Percentiles rank a stretch among this genome's conserved stretches.
phyloP scores from a whole-genome alignment of 2,888 invertebrate species.

The Melanotus villosus region DNA sequence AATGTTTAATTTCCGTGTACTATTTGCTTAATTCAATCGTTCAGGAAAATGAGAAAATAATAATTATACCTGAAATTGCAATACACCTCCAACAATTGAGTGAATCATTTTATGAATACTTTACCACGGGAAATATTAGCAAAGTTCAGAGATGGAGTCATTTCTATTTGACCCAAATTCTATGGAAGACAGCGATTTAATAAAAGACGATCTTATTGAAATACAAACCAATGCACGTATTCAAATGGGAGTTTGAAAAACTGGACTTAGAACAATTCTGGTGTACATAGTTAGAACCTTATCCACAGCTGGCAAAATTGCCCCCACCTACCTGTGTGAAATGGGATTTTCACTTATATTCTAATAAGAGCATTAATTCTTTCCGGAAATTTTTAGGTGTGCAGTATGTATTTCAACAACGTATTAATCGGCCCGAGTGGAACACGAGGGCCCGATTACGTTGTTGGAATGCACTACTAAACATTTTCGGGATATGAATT shows the following conservation, averaged over 20 bases:
- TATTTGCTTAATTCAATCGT: background rate
- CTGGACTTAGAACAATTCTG: slow-evolving; percentile 36
- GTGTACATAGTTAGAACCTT: slow-evolving; percentile 24
- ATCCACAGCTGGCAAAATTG: background rate
- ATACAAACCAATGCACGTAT: slow-evolving; percentile 22
- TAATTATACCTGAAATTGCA: background rate
- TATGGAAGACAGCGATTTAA: slow-evolving; percentile 33
- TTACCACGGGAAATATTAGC: background rate
- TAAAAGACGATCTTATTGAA: slow-evolving; percentile 31
- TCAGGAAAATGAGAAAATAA: background rate
- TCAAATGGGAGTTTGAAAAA: slow-evolving; percentile 20
- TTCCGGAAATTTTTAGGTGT: too few relatives aligned
- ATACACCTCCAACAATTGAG: too few relatives aligned
- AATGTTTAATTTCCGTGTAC: too few relatives aligned
- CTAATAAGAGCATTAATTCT: too few relatives aligned
- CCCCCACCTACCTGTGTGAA: slow-evolving; percentile 28
- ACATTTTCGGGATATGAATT: too few relatives aligned
- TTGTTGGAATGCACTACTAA: too few relatives aligned
- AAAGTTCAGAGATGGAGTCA: slow-evolving; percentile 7
- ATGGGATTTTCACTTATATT: slow-evolving; percentile 31
- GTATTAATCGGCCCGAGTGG: too few relatives aligned
- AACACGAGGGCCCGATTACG: too few relatives aligned
- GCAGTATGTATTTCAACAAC: too few relatives aligned
- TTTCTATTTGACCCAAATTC: slow-evolving; percentile 43
- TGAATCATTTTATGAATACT: too few relatives aligned